Evolutionary conservation across 2,797 vertebrate genomes (phyloP), one percentile per base, ranked within the genome.

Genomic region (Poecilia gillii): DNA sequence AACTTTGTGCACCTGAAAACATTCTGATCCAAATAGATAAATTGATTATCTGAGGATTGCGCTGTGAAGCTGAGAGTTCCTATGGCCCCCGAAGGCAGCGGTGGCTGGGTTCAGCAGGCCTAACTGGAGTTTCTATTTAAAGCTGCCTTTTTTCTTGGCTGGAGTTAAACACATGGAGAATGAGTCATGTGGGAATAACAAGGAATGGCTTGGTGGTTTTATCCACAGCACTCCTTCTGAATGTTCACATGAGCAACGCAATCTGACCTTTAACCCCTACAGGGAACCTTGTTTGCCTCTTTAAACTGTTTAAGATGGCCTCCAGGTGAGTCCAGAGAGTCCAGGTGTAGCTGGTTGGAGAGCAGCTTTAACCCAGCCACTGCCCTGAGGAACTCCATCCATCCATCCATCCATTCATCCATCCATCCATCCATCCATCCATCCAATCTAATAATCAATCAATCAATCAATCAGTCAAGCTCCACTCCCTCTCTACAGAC

Each of bases 401-500:
- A 41, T 39, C 39, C 6, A 45, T 12, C 11, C 11, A 45, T 39
- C 39, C 6, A 45, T 12, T n/a, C 43, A 9, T 43, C 41, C 41
- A 41, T n/a, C n/a, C n/a, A n/a, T 39, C 39, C 41, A 41, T 43
- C 41, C 8, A 43, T 43, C 43, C 43, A 4, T 39, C 39, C 6
- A 45, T 12, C 11, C 11, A 45, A 45, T 11, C 43, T 36, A 36
- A 3, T 36, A 36, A 36, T 36, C 43, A 45, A 41, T 41, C 41
- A 41, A 41, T 41, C 39, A 41, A 41, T 41, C 41, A 41, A 41
- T 41, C 41, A 41, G 1, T 41, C 41, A 41, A 41, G 59, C 43
- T 41, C 13, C 1, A 70, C 41, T 9, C 31, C 12, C 3, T 79
- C 36, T 84, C 41, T 89, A 5, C 91, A 99, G 98, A 98, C 98